Evolutionary conservation across 2,888 invertebrate genomes (phyloP).

Genomic region (Drosophila recens): DNA sequence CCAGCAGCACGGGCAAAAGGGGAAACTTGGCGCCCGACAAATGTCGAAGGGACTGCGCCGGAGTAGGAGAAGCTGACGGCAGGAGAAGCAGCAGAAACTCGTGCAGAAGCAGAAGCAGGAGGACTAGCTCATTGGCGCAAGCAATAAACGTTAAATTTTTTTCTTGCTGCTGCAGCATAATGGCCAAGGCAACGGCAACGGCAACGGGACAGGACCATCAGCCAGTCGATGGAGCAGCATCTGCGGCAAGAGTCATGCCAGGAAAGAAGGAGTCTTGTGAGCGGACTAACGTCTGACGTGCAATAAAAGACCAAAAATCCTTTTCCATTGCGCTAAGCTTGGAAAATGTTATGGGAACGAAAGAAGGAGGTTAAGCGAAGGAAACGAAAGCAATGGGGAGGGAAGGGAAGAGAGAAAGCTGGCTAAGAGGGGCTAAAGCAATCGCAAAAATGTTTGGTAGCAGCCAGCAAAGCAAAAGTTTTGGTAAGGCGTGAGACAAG

Average conservation of each 20-base stretch:
- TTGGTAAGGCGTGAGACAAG: constrained; percentile 29
- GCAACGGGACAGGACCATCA: constrained; percentile 54
- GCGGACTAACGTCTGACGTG: constrained; percentile 75
- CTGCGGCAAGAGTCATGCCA: constrained; percentile 19
- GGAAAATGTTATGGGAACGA: constrained; percentile 50
- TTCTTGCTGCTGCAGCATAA: constrained; percentile 76
- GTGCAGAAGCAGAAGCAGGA: constrained; percentile 45
- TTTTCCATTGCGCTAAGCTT: constrained; percentile 81
- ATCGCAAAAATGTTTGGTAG: constrained; percentile 71
- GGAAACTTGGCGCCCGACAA: constrained; percentile 74
- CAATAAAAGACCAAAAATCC: constrained; percentile 81
- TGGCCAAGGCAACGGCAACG: constrained; percentile 57
- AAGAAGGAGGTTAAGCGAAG: not conserved
- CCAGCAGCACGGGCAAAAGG: not conserved
- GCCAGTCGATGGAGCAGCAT: constrained; percentile 10
- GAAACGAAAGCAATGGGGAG: not conserved
- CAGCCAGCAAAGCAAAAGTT: constrained; percentile 52
- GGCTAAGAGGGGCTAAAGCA: constrained; percentile 36
- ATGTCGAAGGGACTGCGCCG: constrained; percentile 69
- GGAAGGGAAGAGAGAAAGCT: not conserved
- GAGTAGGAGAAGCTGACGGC: constrained; percentile 32
- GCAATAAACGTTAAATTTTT: constrained; percentile 82
- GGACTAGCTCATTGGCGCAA: constrained; percentile 79
- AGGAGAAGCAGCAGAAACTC: constrained; percentile 19
- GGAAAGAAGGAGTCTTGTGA: constrained; percentile 53